A percentile compares a stretch with the other conserved stretches of the same genome.
Evolutionary conservation across 2,113 vertebrate genomes (phyloP).

Genomic region (Natator depressus): DNA sequence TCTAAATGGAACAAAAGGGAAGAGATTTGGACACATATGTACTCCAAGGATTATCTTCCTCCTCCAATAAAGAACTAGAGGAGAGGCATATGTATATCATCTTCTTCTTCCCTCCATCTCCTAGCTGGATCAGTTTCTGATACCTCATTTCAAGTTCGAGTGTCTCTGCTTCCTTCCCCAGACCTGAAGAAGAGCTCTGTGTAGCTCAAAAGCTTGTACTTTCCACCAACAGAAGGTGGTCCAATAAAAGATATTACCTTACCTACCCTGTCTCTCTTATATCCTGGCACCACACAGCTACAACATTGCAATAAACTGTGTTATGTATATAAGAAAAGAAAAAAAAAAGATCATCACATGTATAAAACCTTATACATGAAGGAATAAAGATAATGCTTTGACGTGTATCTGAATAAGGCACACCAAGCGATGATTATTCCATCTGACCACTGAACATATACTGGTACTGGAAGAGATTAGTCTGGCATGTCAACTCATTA

Average conservation of each 20-base stretch:
- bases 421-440: neutral
- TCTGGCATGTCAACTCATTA: neutral
- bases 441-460: neutral
- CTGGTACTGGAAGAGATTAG: neutral
- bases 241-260: neutral
- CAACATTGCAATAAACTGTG: neutral
- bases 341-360: neutral
- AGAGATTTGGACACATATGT: neutral
- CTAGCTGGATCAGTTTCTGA: neutral
- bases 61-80: neutral
- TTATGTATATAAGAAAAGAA: neutral
- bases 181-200: neutral
- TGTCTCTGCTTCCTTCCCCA: neutral
- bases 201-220: neutral
- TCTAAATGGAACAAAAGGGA: neutral
- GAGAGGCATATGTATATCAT: neutral
- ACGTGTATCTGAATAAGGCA: neutral
- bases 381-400: neutral
- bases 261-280: neutral
- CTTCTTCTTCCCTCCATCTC: neutral
- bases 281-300: neutral
- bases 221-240: neutral
- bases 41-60: neutral
- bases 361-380: neutral
- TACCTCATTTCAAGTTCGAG: neutral